Conservation (phyloP, 2,113 vertebrate species). For the Cnemophilus loriae region DNA sequence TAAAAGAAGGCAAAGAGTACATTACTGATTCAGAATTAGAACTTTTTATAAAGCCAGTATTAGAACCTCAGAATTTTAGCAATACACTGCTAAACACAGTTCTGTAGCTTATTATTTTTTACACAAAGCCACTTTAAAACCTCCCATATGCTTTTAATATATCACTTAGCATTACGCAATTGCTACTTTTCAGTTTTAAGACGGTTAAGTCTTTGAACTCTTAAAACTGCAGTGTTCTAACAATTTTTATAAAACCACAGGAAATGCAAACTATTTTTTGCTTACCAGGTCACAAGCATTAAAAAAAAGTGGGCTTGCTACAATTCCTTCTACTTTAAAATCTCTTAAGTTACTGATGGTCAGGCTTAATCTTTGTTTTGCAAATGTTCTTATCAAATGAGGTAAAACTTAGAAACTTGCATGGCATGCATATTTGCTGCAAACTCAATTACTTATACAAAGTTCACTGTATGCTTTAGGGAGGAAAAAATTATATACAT, state of each 20-base stretch:
- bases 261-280: constrained; percentile 1
- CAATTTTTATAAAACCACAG: constrained; percentile 30
- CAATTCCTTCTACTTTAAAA: neutral
- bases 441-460: neutral
- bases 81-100: constrained; percentile 3
- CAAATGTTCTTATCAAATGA: neutral
- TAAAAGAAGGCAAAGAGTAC: neutral
- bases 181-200: constrained; percentile 50
- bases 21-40: constrained; percentile 16
- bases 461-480: neutral
- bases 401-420: neutral
- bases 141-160: constrained; percentile 59
- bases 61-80: constrained; percentile 26
- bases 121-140: constrained; percentile 42
- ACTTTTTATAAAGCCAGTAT: neutral
- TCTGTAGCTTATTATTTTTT: constrained; percentile 57
- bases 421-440: neutral
- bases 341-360: neutral
- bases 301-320: neutral
- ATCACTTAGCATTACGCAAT: constrained; percentile 57
- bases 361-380: neutral
- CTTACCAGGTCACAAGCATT: neutral
- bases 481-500: neutral
- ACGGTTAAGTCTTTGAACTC: constrained; percentile 44
- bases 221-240: constrained; percentile 48